A percentile compares a stretch with the other conserved stretches of the same genome.
Evolutionary conservation across 2,113 vertebrate species (phyloP).

Genomic region (Podarcis muralis): DNA sequence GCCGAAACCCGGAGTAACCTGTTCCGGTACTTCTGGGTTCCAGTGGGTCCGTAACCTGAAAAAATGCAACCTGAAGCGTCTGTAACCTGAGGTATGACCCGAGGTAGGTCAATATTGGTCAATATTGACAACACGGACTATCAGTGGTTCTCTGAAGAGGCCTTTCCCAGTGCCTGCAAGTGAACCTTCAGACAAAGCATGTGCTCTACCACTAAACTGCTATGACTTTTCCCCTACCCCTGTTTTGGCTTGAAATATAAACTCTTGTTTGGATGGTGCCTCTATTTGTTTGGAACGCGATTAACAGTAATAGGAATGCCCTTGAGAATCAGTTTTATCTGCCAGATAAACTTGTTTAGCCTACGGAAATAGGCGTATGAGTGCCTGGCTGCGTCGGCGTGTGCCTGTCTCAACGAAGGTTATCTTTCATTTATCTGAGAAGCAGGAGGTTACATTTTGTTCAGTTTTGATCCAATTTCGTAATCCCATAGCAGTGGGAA

Average conservation of each 20-base stretch:
- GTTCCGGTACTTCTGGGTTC: too few relatives aligned
- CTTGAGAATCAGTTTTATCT: neutral
- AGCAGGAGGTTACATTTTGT: constrained; percentile 45
- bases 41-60: too few relatives aligned
- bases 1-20: too few relatives aligned
- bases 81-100: too few relatives aligned
- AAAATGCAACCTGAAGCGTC: too few relatives aligned
- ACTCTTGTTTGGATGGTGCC: neutral
- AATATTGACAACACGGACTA: too few relatives aligned
- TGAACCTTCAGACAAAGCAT: too few relatives aligned
- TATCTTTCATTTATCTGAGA: constrained; percentile 34
- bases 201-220: too few relatives aligned
- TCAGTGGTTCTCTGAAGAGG: too few relatives aligned
- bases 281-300: neutral
- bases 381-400: neutral
- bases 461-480: constrained; percentile 15
- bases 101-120: too few relatives aligned
- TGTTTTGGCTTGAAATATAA: neutral
- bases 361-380: neutral
- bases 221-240: neutral
- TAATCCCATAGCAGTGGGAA: constrained; percentile 1
- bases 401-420: neutral
- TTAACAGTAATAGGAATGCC: neutral
- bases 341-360: neutral
- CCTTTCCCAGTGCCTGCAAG: too few relatives aligned